A percentile compares a stretch with the other conserved stretches of the same genome.
Conservation (phyloP, 2,888 invertebrate genomes). For the Cyrtodaria siliqua region DNA sequence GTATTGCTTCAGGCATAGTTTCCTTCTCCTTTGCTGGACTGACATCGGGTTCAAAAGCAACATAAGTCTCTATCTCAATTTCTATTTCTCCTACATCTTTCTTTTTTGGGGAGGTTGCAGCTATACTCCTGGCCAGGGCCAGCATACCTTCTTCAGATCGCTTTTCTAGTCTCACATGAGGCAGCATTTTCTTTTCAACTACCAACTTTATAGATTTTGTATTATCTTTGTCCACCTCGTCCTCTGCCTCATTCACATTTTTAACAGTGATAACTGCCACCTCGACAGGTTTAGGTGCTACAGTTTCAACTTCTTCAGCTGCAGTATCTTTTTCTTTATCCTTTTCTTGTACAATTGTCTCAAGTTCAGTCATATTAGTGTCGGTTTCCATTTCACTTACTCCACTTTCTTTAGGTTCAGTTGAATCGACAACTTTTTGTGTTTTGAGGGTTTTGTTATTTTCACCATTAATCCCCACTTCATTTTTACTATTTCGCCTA, state of each 20-base stretch:
- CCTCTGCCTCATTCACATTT: not conserved
- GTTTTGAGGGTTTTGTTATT: conserved; percentile 1
- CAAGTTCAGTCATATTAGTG: no score
- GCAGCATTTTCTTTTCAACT: conserved; percentile 9
- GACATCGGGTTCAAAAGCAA: conserved; percentile 6
- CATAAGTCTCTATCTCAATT: conserved; percentile 13
- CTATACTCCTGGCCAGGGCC: conserved; percentile 22
- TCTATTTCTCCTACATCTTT: conserved; percentile 7
- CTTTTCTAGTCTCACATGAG: conserved; percentile 29
- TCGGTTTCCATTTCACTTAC: not conserved
- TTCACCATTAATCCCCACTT: not conserved
- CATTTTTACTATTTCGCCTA: conserved; percentile 32
- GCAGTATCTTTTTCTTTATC: no score
- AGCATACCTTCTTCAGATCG: conserved; percentile 28
- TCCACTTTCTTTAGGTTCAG: not conserved
- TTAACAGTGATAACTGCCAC: not conserved
- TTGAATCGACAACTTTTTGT: no score
- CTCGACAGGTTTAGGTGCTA: not conserved
- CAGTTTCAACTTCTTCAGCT: not conserved
- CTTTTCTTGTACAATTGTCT: no score
- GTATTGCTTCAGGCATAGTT: not conserved
- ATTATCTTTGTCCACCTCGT: not conserved
- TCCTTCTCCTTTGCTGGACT: not conserved
- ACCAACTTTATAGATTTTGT: not conserved
- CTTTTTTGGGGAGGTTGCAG: conserved; percentile 1